Conservation (phyloP, 2,113 vertebrate species). For the Arothron firmamentum region DNA sequence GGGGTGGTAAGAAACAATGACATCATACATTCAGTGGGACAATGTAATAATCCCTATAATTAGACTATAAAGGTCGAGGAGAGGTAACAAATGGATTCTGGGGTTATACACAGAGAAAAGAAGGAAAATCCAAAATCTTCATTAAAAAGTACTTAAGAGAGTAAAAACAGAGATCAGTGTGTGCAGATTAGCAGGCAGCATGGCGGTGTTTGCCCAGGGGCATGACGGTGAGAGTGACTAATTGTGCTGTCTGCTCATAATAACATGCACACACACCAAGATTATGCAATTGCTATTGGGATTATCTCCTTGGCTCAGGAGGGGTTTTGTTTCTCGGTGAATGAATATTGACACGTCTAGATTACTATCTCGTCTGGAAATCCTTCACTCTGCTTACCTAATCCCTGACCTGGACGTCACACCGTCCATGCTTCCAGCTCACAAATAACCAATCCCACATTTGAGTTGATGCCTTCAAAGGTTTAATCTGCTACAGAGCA, state of each 20-base stretch:
- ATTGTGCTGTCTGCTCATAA: constrained; percentile 53
- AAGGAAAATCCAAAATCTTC: constrained; percentile 30
- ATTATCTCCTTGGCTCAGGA: constrained; percentile 53
- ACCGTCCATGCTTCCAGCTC: constrained; percentile 6
- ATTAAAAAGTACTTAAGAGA: constrained; percentile 23
- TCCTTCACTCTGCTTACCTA: constrained; percentile 36
- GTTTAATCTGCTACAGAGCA: constrained; percentile 1
- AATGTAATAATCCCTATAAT: constrained; percentile 10
- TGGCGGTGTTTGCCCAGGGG: constrained; percentile 26
- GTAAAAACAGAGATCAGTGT: constrained; percentile 1
- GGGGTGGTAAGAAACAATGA: constrained; percentile 12
- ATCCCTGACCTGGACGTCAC: constrained; percentile 40
- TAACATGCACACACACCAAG: constrained; percentile 39
- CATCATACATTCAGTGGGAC: constrained; percentile 8
- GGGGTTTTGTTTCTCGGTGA: constrained; percentile 5
- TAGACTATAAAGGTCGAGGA: constrained; percentile 9
- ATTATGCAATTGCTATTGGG: constrained; percentile 54
- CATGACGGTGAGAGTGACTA: constrained; percentile 57
- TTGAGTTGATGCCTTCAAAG: constrained; percentile 19
- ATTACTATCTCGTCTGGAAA: constrained; percentile 49
- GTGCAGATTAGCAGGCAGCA: constrained; percentile 18
- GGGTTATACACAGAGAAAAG: constrained; percentile 1
- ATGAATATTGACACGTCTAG: constrained; percentile 55
- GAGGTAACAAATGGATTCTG: background rate
- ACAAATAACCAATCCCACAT: constrained; percentile 32